Evolutionary conservation across 1,140 invertebrate species (phyloP), one percentile per base, ranked within the genome.

Genomic region (Agrypnia vestita): DNA sequence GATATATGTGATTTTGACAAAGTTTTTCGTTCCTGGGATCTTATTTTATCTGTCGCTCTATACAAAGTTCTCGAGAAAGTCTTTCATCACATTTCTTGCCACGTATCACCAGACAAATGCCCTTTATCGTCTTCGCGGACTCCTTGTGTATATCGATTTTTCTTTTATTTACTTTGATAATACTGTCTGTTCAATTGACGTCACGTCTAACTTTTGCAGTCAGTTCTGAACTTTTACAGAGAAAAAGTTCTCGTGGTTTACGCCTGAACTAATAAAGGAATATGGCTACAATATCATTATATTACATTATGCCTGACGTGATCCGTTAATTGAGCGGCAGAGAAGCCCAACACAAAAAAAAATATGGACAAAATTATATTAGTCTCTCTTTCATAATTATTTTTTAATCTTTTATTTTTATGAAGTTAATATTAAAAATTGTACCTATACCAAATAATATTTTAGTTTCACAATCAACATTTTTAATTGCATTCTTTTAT

Each of bases 1-100:
- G 77, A 82, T 82, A 82, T 82, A 79, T 82, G 77, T 69, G 80
- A 76, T 82, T 82, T 76, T 73, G 80, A 79, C 80, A 82, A 82
- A 82, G 80, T 82, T 82, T 77, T 81, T 78, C 80, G 78, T 75
- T 80, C 59, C 62, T 61, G 19, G 72, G 51, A 49, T 77, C 56
- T 76, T 75, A 51, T 76, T 69, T 59, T 76, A 75, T 80, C 59
- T 62, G 35, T 61, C 19, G 56, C 79, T 69, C 79, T 76, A 67
- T 56, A 53, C 47, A 75, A 80, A 80, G 73, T 80, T 80, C 56
- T 53, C 51, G 75, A 80, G 79, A 67, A 53, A 75, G 61, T 76
- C 79, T 80, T 80, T 80, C 79, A 80, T 80, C 79, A 76, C 79
- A 69, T 81, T 81, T 73, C 75, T 77, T 62, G 53, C 62, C 80